Evolutionary conservation across 2,888 invertebrate species (phyloP).

Genomic region (Eupsilia transversa): DNA sequence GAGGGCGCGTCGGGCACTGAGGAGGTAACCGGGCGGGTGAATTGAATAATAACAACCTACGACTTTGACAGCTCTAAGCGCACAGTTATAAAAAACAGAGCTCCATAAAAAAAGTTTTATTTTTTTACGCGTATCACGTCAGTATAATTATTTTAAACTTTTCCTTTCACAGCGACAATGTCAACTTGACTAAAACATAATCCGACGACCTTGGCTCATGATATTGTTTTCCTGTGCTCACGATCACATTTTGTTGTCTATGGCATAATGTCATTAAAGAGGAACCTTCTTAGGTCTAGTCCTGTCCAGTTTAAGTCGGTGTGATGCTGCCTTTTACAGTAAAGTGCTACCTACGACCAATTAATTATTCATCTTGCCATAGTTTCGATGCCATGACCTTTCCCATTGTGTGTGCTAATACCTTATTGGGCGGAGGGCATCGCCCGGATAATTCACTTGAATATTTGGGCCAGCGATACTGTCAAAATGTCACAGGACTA

Average conservation of each 20-base stretch:
- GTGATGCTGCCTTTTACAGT: not conserved
- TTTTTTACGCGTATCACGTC: not conserved
- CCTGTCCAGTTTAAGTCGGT: not conserved
- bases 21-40: no score
- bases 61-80: no score
- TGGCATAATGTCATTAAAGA: no score
- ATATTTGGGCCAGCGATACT: not conserved
- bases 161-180: conserved; percentile 21
- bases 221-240: conserved; percentile 26
- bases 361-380: not conserved
- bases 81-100: no score
- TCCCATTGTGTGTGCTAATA: not conserved
- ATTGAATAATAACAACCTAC: no score
- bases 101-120: not conserved
- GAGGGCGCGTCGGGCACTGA: no score
- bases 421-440: not conserved
- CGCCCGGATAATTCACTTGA: not conserved
- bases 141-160: not conserved
- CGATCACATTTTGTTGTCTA: not conserved
- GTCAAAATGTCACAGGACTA: not conserved
- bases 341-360: not conserved
- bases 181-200: conserved; percentile 22
- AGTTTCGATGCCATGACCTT: not conserved
- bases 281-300: not conserved
- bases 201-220: conserved; percentile 22